Conservation (phyloP, 2,113 vertebrate genomes). For the Heptranchias perlo region DNA sequence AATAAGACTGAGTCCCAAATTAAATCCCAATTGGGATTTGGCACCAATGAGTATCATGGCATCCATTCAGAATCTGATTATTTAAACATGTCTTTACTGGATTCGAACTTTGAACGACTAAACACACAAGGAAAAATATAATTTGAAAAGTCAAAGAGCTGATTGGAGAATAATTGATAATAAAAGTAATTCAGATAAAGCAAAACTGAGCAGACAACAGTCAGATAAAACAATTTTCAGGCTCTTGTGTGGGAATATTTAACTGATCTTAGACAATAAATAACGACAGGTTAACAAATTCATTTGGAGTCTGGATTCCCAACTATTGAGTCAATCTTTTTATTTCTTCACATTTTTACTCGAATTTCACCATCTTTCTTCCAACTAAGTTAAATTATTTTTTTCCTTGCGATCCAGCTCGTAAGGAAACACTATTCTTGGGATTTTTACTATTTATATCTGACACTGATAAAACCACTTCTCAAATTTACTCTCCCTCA, state of each 20-base stretch:
- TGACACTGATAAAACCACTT: not conserved
- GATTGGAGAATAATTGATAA: not conserved
- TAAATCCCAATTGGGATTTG: constrained; percentile 6
- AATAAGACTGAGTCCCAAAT: not conserved
- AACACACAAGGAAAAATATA: not conserved
- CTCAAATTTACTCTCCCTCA: not conserved
- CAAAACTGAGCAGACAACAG: not conserved
- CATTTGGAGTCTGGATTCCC: not conserved
- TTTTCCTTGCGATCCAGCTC: not conserved
- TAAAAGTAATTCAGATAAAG: not conserved
- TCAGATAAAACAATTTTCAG: not conserved
- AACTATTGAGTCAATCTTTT: not conserved
- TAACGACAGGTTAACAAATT: not conserved
- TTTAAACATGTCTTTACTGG: not conserved
- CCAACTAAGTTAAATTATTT: not conserved
- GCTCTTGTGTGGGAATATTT: not conserved
- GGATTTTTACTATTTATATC: not conserved
- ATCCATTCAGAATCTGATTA: not conserved
- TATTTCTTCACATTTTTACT: not conserved
- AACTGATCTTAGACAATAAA: not conserved
- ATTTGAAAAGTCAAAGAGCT: not conserved
- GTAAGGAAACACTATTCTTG: not conserved
- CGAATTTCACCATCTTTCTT: not conserved
- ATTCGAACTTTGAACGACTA: not conserved
- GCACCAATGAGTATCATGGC: not conserved